These are phyloP conservation scores for Solenodon paradoxus DNA, from an alignment of 2,113 vertebrate species.

Conservation along the genomic window DNA sequence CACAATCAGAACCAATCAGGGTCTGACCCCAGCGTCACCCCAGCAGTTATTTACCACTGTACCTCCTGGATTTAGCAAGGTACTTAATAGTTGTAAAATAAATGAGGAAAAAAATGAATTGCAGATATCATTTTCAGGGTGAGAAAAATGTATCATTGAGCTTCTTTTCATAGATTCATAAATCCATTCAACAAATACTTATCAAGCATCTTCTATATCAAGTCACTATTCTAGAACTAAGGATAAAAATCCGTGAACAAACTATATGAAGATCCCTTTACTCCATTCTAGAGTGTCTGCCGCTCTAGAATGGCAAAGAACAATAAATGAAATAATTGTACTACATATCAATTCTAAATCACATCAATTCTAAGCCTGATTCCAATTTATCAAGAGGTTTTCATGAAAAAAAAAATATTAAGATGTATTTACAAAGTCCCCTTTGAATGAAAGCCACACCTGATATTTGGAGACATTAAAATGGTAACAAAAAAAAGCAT, in stretches of 20 bases:
- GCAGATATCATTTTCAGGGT: background rate
- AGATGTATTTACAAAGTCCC: too few relatives aligned
- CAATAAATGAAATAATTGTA: background rate
- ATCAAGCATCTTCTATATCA: background rate
- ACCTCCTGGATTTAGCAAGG: background rate
- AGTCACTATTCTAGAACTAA: background rate
- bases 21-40: background rate
- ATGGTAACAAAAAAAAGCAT: too few relatives aligned
- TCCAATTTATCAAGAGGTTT: too few relatives aligned
- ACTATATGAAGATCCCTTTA: background rate
- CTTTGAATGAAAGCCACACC: too few relatives aligned
- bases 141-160: background rate
- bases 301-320: too few relatives aligned
- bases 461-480: too few relatives aligned
- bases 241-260: background rate
- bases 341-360: too few relatives aligned
- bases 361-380: too few relatives aligned
- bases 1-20: background rate
- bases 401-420: too few relatives aligned
- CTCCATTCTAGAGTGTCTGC: background rate
- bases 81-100: background rate
- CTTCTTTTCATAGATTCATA: background rate
- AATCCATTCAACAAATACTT: too few relatives aligned
- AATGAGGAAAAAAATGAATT: background rate
- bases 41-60: background rate